These are phyloP conservation scores for Criorhina ranunculi DNA, from an alignment of 2,888 invertebrate species.

Conservation along the genomic window DNA sequence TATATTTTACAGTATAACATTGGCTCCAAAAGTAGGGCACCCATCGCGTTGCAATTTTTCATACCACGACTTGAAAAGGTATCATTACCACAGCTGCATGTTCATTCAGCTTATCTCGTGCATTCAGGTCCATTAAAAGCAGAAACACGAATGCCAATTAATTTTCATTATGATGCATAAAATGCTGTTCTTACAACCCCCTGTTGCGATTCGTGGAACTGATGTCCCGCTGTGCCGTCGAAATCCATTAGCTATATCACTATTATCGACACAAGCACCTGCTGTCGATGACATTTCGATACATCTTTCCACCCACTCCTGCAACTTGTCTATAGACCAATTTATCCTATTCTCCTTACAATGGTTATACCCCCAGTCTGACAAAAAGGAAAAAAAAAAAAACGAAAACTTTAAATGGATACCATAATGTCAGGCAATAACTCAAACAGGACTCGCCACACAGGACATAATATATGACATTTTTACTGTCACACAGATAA, in stretches of 20 bases:
- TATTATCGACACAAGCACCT: not conserved
- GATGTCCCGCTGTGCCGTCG: not conserved
- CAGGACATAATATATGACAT: constrained; percentile 38
- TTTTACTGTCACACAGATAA: constrained; percentile 47
- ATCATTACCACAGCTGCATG: no score
- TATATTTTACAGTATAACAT: no score
- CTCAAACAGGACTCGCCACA: constrained; percentile 15
- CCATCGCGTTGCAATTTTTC: no score
- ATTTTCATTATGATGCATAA: constrained; percentile 8
- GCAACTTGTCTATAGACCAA: not conserved
- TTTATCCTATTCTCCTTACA: not conserved
- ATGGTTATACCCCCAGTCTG: not conserved
- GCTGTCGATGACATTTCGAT: not conserved
- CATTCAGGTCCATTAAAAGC: no score
- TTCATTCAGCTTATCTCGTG: no score
- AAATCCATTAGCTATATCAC: not conserved
- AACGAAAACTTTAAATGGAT: constrained; percentile 21
- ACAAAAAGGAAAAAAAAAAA: not conserved
- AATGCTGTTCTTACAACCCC: not conserved
- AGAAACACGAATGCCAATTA: not conserved
- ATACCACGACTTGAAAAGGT: no score
- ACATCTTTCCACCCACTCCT: not conserved
- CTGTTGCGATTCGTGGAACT: not conserved
- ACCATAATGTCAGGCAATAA: constrained; percentile 45
- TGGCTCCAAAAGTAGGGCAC: no score